Conservation (phyloP, 2,797 vertebrate species). For the Sebastes minor region DNA sequence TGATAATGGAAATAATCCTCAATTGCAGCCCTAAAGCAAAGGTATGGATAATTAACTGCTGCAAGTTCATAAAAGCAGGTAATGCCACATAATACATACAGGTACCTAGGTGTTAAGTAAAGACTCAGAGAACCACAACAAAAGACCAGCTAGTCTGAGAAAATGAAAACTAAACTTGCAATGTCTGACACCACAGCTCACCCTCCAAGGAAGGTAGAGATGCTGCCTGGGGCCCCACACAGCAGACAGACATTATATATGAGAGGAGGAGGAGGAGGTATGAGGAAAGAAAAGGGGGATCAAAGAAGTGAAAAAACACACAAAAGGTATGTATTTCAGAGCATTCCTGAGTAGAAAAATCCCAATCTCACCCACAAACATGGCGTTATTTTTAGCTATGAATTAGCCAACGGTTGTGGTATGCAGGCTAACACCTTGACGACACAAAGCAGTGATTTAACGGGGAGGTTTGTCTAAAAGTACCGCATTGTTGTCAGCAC, state of each 20-base stretch:
- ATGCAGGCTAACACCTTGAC: constrained; percentile 54
- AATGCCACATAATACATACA: neutral
- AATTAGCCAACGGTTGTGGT: neutral
- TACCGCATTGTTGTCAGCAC: neutral
- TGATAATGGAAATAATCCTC: neutral
- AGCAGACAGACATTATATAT: constrained; percentile 56
- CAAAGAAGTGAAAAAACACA: constrained; percentile 26
- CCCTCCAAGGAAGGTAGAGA: constrained; percentile 60
- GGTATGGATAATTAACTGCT: neutral
- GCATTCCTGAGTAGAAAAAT: neutral
- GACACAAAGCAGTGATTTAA: constrained; percentile 66
- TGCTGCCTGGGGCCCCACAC: constrained; percentile 63
- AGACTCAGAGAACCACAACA: neutral
- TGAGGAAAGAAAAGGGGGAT: constrained; percentile 26
- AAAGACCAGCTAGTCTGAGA: neutral
- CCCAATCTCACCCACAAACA: neutral
- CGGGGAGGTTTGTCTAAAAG: constrained; percentile 14
- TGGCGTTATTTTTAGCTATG: neutral
- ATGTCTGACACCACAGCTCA: neutral
- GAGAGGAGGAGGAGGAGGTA: constrained; percentile 5
- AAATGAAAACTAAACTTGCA: neutral
- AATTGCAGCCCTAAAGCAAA: neutral
- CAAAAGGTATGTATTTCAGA: neutral
- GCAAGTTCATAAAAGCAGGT: neutral
- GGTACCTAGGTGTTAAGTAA: neutral